Base-by-base conservation (phyloP, 2,888 invertebrate species). In the Matsumyia berberina region DNA sequence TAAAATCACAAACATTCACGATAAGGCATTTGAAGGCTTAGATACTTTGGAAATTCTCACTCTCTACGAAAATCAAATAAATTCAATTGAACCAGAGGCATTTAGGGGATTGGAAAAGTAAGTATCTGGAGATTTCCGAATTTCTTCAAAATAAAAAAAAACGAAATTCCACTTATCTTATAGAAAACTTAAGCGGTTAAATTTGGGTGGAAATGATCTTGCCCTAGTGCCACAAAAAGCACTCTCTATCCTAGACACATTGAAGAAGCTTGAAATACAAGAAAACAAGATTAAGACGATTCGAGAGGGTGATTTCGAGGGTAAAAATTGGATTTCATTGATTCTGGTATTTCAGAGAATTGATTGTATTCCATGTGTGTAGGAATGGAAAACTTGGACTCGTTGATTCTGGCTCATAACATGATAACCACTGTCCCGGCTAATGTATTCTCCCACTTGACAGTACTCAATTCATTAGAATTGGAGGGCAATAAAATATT, bases 91-190 rank as follows among this genome's bases (percentile, higher is more conserved):
- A 89, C 93, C 94, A 8, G 96, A 96, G 85, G 97, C 97, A 37
- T 97, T 97, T 91, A 94, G 95, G 87, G 97, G 97, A 70, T 93
- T 97, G 6, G 97, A 97, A 88, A 97, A 96, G 96, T 97, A 92
- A 94, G 87, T 55, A 24, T 4, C 24, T 24, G 24, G 24, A 24
- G 1, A 93, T 86, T 12, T 5, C 8, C 8, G 5, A 58, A 2
- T 46, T 8, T 46, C 24, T 53, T 11, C 11, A 17, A 64, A 62
- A 46, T 3, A 9, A 39, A 35, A 35, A n/a, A 17, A 42, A 19
- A 35, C 29, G 35, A 55, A 9, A 72, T 11, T 46, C 33, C 60
- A 55, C 39, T 67, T 7, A 9, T 42, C 29, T 49, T 12, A 0
- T 77, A 96, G 95, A 88, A 97, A 96, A 92, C 92, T 97, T 82